Evolutionary conservation across 2,113 vertebrate species (phyloP), one percentile per base, ranked within the genome.

Genomic region (Ictidomys tridecemlineatus): DNA sequence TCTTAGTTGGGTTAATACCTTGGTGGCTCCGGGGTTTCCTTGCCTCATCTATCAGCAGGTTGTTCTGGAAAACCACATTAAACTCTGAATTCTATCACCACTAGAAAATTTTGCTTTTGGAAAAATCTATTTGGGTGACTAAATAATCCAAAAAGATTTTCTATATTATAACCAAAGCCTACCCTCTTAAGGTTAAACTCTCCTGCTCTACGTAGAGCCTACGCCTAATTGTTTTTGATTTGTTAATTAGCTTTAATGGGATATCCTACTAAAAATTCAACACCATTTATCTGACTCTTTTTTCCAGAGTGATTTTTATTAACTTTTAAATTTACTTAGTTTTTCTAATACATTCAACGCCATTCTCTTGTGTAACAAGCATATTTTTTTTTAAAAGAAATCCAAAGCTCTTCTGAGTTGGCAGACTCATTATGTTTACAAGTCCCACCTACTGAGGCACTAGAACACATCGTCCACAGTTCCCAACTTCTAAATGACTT

Each of bases 401-500:
- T 39, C 0, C 79, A 37, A 30, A 69, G 0, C 32, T 85, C 42
- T 83, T 32, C 34, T n/a, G 51, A 79, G 2, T 69, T 97, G 92
- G 69, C n/a, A 97, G 37, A 39, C 39, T 91, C 74, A 48, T 69
- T 89, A 53, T 78, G 20, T 79, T 53, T 96, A 93, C 91, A 53
- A 67, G 1, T 39, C 87, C 89, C 17, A 48, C 12, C 8, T 91
- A 63, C 1, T 32, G 4, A 87, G 76, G 72, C 12, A n/a, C 56
- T 93, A 93, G 83, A 91, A 87, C 65, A 76, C 22, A 78, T 89
- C n/a, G 82, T 80, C 89, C 26, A 14, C 12, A 63, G 8, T 92
- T 89, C 8, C 56, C 56, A 90, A 65, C 56, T 89, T 89, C 84
- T 85, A 78, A 95, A 61, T 80, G 73, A 92, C 48, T 97, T 95